phyloP scores from a whole-genome alignment of 2,888 invertebrate species.

The Lasioglossum zephyrum region DNA sequence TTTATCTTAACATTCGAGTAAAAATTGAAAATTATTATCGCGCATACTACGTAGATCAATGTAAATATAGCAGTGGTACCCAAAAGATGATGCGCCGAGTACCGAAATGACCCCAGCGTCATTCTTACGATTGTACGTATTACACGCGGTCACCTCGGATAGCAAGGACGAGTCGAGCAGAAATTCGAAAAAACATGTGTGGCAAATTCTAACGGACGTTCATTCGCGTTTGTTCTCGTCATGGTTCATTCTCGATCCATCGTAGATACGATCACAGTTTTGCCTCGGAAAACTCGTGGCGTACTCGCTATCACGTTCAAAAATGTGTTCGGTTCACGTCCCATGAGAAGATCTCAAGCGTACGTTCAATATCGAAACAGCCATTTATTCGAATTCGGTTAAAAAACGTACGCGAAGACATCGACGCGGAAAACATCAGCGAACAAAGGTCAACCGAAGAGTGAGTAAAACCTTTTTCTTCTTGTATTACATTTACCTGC shows the following conservation, averaged over 20 bases:
- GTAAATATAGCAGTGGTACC: slow-evolving; percentile 62
- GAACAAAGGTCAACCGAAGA: slow-evolving; percentile 38
- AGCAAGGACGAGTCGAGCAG: slow-evolving; percentile 39
- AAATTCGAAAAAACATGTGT: slow-evolving; percentile 28
- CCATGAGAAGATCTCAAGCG: slow-evolving; percentile 63
- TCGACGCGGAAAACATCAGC: neutral
- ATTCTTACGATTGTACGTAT: slow-evolving; percentile 67
- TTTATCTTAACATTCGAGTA: neutral
- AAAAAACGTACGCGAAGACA: slow-evolving; percentile 20
- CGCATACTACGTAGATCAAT: slow-evolving; percentile 76
- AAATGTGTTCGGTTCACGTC: slow-evolving; percentile 56
- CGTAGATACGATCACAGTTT: slow-evolving; percentile 25
- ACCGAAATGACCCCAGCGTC: slow-evolving; percentile 76
- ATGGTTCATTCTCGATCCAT: slow-evolving; percentile 17
- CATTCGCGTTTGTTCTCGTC: slow-evolving; percentile 23
- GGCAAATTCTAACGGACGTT: neutral
- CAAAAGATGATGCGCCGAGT: slow-evolving; percentile 72
- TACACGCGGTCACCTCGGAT: slow-evolving; percentile 46
- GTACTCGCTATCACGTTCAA: slow-evolving; percentile 40
- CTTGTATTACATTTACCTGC: neutral
- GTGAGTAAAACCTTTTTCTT: slow-evolving; percentile 45
- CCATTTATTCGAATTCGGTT: slow-evolving; percentile 40
- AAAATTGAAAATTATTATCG: slow-evolving; percentile 61
- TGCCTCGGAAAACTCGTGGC: slow-evolving; percentile 23
- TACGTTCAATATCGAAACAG: slow-evolving; percentile 61